phyloP scores from a whole-genome alignment of 2,888 invertebrate genomes.

The Oscheius myriophilus region DNA sequence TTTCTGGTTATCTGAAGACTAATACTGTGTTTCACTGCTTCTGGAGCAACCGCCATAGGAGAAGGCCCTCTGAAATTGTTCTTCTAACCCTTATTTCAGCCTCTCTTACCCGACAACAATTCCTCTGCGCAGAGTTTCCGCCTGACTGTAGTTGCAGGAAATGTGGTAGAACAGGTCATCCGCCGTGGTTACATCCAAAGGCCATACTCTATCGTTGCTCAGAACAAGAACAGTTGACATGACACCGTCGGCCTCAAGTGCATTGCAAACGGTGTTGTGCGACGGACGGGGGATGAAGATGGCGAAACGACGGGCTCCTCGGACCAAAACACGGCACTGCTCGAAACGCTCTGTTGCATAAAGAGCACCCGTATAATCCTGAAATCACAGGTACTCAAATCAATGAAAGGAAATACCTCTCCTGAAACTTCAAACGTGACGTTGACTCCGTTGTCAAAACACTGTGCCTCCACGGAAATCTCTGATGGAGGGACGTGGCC shows the following conservation, averaged over 20 bases:
- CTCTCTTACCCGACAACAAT: conserved; percentile 62
- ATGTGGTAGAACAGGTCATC: conserved; percentile 64
- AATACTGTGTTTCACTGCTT: conserved; percentile 48
- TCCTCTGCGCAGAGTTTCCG: conserved; percentile 37
- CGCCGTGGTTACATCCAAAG: conserved; percentile 68
- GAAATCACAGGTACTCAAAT: conserved; percentile 19
- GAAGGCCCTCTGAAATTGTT: conserved; percentile 57
- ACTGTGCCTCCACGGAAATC: conserved; percentile 42
- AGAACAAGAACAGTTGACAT: conserved; percentile 64
- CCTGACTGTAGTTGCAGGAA: conserved; percentile 39
- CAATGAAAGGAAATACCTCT: neutral
- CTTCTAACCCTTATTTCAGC: neutral
- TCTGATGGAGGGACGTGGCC: conserved; percentile 39
- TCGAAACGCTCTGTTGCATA: conserved; percentile 69
- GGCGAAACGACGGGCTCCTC: conserved; percentile 48
- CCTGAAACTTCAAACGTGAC: conserved; percentile 41
- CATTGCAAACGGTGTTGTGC: conserved; percentile 65
- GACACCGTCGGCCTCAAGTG: conserved; percentile 59
- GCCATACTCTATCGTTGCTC: conserved; percentile 66
- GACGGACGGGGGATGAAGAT: conserved; percentile 66
- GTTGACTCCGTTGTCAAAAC: conserved; percentile 53
- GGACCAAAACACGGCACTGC: conserved; percentile 61
- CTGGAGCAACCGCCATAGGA: conserved; percentile 50
- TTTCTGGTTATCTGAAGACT: conserved; percentile 61
- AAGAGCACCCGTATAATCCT: conserved; percentile 68